Conservation (phyloP, 2,888 invertebrate genomes). For the Andrena praecox region DNA sequence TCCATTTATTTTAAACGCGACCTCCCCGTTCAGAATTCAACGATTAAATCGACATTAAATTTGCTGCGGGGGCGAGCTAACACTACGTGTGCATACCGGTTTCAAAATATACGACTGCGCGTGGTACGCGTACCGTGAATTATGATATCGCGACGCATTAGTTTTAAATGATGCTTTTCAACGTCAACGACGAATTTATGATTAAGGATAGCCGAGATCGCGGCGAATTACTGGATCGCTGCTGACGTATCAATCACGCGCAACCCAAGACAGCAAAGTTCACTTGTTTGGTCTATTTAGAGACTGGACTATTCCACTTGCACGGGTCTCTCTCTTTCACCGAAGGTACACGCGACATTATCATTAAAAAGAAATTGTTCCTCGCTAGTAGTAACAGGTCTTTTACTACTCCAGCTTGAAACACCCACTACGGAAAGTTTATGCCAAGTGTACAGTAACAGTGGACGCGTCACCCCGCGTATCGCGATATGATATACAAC, state of each 20-base stretch:
- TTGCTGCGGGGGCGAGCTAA: slow-evolving; percentile 15
- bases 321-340: neutral
- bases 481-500: slow-evolving; percentile 25
- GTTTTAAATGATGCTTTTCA: slow-evolving; percentile 56
- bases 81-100: slow-evolving; percentile 24
- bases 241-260: slow-evolving; percentile 43
- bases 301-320: neutral
- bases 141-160: slow-evolving; percentile 54
- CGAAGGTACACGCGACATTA: neutral
- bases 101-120: slow-evolving; percentile 26
- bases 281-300: neutral
- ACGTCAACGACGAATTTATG: slow-evolving; percentile 56
- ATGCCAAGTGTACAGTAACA: neutral
- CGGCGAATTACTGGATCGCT: slow-evolving; percentile 41
- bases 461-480: neutral
- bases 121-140: slow-evolving; percentile 38
- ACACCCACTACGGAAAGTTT: neutral
- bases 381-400: neutral
- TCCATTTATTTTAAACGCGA: slow-evolving; percentile 40
- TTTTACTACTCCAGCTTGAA: neutral
- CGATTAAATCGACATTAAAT: slow-evolving; percentile 59
- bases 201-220: slow-evolving; percentile 46
- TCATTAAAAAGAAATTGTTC: too few relatives aligned
- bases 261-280: neutral
- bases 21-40: slow-evolving; percentile 24